These are phyloP conservation scores for Lepas anatifera DNA, from an alignment of 2,888 invertebrate species.

Conservation along the genomic window DNA sequence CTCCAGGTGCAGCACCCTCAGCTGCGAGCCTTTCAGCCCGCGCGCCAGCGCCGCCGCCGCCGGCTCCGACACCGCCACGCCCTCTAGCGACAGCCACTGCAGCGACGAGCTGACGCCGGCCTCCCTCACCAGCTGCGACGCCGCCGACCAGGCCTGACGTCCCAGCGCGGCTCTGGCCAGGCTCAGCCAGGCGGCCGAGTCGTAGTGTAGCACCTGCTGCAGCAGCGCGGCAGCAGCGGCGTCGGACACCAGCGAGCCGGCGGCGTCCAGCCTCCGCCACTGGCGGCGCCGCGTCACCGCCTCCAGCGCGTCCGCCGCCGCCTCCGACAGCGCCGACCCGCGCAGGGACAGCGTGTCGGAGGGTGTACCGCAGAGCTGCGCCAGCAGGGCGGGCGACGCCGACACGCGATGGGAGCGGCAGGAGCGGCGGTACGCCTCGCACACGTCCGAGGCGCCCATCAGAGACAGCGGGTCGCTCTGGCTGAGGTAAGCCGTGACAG, in stretches of 20 bases:
- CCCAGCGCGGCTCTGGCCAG: constrained; percentile 64
- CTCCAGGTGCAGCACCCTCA: constrained; percentile 64
- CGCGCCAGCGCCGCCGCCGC: constrained; percentile 60
- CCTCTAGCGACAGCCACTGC: constrained; percentile 51
- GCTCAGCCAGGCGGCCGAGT: constrained; percentile 67
- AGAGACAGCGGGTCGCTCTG: constrained; percentile 49
- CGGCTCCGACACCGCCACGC: constrained; percentile 50
- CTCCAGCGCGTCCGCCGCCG: constrained; percentile 58
- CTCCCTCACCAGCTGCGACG: constrained; percentile 62
- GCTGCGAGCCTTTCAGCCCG: constrained; percentile 52
- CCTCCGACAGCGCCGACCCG: constrained; percentile 47
- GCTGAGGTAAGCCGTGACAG: constrained; percentile 71
- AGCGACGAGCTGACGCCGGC: constrained; percentile 59
- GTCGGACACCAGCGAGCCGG: constrained; percentile 52
- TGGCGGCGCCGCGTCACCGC: constrained; percentile 68
- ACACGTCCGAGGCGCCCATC: constrained; percentile 56
- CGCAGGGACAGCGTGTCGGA: constrained; percentile 49
- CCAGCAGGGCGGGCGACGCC: constrained; percentile 55
- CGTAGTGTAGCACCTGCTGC: constrained; percentile 82
- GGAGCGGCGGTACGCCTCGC: constrained; percentile 56
- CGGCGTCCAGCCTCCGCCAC: constrained; percentile 55
- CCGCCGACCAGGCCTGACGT: constrained; percentile 70
- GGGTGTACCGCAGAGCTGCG: constrained; percentile 38
- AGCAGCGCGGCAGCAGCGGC: constrained; percentile 66
- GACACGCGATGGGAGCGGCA: constrained; percentile 56